Evolutionary conservation across 2,888 invertebrate genomes (phyloP), one percentile per base, ranked within the genome.

Genomic region (Andrena flavipes): DNA sequence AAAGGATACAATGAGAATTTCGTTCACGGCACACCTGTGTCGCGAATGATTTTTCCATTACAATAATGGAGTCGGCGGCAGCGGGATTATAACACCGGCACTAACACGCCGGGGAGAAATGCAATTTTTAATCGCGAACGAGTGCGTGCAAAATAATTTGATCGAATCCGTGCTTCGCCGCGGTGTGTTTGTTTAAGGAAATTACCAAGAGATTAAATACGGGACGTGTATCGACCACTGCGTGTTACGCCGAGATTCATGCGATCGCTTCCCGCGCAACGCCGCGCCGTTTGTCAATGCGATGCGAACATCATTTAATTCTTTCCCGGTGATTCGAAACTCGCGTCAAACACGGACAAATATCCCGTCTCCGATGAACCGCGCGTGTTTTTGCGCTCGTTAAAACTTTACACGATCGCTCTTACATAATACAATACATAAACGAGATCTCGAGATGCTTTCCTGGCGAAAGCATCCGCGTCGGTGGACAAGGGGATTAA

Each of bases 131-230:
- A 88, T 84, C 85, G 82, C 64, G 59, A 49, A 13, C 75, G 84
- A 63, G 59, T 68, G 84, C 76, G 82, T 75, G 76, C 62, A 81
- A 87, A 87, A 88, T 89, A 88, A 87, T 87, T 87, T 80, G 48
- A 72, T 67, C 77, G 81, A 69, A 82, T 78, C 71, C 73, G 74
- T 29, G 67, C 48, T 67, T 49, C 76, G 64, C 54, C 33, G 56
- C 42, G 35, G 67, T 51, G 72, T 89, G 84, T 88, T 88, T 88
- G 89, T 87, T 88, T 82, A 89, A 88, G 78, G 85, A 88, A 88
- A 88, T 87, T 87, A 87, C 88, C 70, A 75, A 69, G 75, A 76
- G 86, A 87, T 87, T 88, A 87, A 88, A 88, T 73, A 76, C 75
- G 71, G 79, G 76, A 79, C 63, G 84, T 77, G 67, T 86, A 84